Conservation (phyloP, 2,113 vertebrate genomes). For the Epinephelus lanceolatus region DNA sequence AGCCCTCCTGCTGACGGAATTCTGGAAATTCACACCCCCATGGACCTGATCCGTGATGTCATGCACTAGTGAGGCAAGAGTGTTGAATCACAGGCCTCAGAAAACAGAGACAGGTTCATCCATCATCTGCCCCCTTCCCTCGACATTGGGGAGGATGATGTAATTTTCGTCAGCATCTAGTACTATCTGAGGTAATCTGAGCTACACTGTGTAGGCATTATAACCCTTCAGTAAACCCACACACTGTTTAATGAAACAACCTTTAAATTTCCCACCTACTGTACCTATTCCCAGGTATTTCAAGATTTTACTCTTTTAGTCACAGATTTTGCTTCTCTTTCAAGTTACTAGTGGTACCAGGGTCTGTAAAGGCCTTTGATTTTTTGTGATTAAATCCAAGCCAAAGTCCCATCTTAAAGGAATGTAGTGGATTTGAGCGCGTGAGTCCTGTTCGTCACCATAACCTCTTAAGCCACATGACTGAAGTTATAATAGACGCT, state of each 20-base stretch:
- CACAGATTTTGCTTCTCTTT: conserved; percentile 20
- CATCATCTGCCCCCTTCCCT: conserved; percentile 26
- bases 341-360: background rate
- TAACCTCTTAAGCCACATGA: conserved; percentile 34
- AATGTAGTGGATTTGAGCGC: background rate
- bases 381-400: conserved; percentile 3
- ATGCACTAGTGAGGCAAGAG: background rate
- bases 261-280: conserved; percentile 19
- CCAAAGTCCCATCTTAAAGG: conserved; percentile 16
- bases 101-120: conserved; percentile 32
- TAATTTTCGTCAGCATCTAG: background rate
- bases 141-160: conserved; percentile 12
- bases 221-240: conserved; percentile 29
- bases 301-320: conserved; percentile 10
- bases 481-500: conserved; percentile 31
- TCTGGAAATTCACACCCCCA: conserved; percentile 13
- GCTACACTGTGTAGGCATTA: conserved; percentile 14
- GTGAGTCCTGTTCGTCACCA: conserved; percentile 6
- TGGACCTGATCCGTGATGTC: background rate
- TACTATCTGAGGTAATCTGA: conserved; percentile 9
- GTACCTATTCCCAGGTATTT: background rate
- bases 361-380: conserved; percentile 9
- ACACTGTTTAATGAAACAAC: conserved; percentile 21
- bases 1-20: background rate
- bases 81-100: conserved; percentile 24